Conservation (phyloP, 2,888 invertebrate genomes). For the Drosophila koepferae region DNA sequence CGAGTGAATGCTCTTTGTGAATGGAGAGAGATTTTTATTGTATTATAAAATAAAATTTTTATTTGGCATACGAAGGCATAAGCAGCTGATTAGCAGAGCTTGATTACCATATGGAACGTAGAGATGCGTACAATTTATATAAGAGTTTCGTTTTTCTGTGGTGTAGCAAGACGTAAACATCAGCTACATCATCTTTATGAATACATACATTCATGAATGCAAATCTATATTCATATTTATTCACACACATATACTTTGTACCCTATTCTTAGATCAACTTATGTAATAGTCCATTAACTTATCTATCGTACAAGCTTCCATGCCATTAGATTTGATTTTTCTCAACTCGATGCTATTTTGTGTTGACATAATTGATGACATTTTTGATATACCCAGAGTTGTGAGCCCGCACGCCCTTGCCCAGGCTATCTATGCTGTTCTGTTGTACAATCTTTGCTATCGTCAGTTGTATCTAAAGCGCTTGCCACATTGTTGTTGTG, state of each 20-base stretch:
- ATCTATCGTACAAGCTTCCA: conserved; percentile 6
- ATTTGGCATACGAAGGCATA: not conserved
- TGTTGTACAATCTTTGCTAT: conserved; percentile 44
- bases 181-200: not conserved
- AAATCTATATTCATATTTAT: not conserved
- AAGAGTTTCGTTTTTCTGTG: not conserved
- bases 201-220: not conserved
- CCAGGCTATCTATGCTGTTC: conserved; percentile 18
- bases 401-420: not conserved
- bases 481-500: conserved; percentile 67
- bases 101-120: not conserved
- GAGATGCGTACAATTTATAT: not conserved
- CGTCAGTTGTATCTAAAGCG: conserved; percentile 60
- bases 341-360: not conserved
- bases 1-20: conserved; percentile 9
- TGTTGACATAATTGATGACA: not conserved
- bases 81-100: not conserved
- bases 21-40: not conserved
- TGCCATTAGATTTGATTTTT: not conserved
- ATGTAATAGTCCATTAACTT: not conserved
- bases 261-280: not conserved
- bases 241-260: not conserved
- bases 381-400: conserved; percentile 12
- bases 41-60: not conserved
- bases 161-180: too few relatives aligned